These are phyloP conservation scores for Microhierax caerulescens DNA, from an alignment of 2,797 vertebrate genomes.

Conservation along the genomic window DNA sequence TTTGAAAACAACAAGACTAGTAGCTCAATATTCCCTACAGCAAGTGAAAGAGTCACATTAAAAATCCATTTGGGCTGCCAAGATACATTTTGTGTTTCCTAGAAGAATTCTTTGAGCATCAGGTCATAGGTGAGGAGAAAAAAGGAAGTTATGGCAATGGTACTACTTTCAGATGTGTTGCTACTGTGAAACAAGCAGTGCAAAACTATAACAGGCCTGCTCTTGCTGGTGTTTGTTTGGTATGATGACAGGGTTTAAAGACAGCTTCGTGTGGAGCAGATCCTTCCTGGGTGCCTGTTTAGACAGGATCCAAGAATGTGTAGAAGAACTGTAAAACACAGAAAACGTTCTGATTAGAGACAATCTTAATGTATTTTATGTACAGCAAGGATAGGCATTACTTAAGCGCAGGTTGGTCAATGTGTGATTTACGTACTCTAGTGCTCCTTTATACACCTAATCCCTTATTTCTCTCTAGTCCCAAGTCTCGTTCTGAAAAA, in stretches of 20 bases:
- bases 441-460: not conserved
- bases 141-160: not conserved
- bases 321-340: not conserved
- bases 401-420: not conserved
- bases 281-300: not conserved
- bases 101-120: not conserved
- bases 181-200: not conserved
- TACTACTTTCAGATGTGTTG: not conserved
- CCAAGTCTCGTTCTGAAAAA: not conserved
- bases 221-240: not conserved
- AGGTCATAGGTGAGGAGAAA: not conserved
- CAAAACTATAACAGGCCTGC: not conserved
- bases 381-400: not conserved
- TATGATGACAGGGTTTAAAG: not conserved
- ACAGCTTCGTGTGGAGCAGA: not conserved
- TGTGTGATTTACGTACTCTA: not conserved
- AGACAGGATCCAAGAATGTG: not conserved
- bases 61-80: not conserved
- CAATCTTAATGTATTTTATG: not conserved
- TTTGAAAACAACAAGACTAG: not conserved
- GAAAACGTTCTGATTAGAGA: not conserved
- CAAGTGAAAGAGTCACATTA: not conserved
- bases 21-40: not conserved
- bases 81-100: not conserved
- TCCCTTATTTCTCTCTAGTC: not conserved